Percentiles rank a stretch among this genome's conserved stretches.
Evolutionary conservation across 1,140 invertebrate species (phyloP).

Genomic region (Globodera ellingtonae): DNA sequence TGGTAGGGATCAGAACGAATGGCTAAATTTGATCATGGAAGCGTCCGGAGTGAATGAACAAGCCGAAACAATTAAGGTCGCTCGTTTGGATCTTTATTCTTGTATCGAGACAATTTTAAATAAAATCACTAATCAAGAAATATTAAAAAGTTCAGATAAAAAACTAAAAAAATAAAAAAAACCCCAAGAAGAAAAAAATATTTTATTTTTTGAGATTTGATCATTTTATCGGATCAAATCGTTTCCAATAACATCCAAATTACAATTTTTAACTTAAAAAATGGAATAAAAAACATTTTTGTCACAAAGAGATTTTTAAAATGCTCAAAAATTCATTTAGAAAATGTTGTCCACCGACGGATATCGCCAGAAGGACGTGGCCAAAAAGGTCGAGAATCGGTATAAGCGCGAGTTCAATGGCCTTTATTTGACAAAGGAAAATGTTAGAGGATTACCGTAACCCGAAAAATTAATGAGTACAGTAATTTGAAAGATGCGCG

Average conservation of each 20-base stretch:
- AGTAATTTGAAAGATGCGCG: constrained; percentile 7
- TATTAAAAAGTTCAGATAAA: no score
- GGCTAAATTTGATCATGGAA: constrained; percentile 55
- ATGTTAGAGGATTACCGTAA: constrained; percentile 18
- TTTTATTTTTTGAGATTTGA: no score
- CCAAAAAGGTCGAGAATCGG: constrained; percentile 13
- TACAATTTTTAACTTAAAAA: no score
- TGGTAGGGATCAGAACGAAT: constrained; percentile 47
- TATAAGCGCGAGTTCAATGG: constrained; percentile 8
- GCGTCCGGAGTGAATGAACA: constrained; percentile 52
- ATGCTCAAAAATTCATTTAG: neutral
- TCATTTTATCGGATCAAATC: no score
- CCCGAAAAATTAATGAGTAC: neutral
- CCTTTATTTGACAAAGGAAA: constrained; percentile 42
- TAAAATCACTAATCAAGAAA: no score
- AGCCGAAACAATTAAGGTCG: constrained; percentile 30
- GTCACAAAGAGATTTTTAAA: no score
- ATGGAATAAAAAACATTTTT: no score
- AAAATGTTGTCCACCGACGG: neutral
- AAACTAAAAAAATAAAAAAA: no score
- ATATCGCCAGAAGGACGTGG: neutral
- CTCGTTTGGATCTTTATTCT: no score
- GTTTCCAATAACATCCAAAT: no score
- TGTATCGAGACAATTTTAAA: no score
- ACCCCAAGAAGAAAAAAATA: no score